Base-by-base conservation (phyloP, 2,113 vertebrate species). In the Orcinus orca region DNA sequence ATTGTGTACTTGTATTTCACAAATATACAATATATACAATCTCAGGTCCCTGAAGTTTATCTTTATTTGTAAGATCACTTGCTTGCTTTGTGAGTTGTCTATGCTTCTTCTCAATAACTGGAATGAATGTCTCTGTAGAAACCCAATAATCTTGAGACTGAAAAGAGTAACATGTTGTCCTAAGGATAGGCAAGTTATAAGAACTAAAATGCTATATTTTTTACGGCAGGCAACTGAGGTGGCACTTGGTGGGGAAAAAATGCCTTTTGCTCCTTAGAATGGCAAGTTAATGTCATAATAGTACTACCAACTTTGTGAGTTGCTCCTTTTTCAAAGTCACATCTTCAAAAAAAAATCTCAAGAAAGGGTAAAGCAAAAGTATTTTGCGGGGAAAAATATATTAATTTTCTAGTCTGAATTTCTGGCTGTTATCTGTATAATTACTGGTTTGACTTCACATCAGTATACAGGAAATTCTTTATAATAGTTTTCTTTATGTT, bases 401-500 rank as follows among this genome's bases (percentile, higher is more conserved):
- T 97, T 91, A 79, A 96, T 96, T 97, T 96, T 97, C 88, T 97
- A 96, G 96, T 90, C 44, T 95, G 47, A n/a, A 95, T 97, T 98
- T 97, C 74, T 92, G 70, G 38, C 86, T 97, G 87, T 87, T 98
- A 93, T 97, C 68, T 96, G 4, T 94, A 33, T 98, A 99, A 98
- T 99, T 98, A 97, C 65, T 97, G 85, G 95, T 96, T 98, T 98
- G 95, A 96, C 74, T 98, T 98, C 58, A 93, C 50, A 94, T 92
- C 97, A 97, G n/a, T 91, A 88, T 88, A 91, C n/a, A 70, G 62
- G 44, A 97, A 98, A 97, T 97, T 98, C 94, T 98, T 95, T 98
- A 97, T 99, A 99, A 97, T 98, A 98, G 68, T 98, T 92, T 98
- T 98, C 82, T 98, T 96, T 95, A 73, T 98, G 98, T 99, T 99